Evolutionary conservation across 2,888 invertebrate species (phyloP), one percentile per base, ranked within the genome.

Genomic region (Hyalella azteca): DNA sequence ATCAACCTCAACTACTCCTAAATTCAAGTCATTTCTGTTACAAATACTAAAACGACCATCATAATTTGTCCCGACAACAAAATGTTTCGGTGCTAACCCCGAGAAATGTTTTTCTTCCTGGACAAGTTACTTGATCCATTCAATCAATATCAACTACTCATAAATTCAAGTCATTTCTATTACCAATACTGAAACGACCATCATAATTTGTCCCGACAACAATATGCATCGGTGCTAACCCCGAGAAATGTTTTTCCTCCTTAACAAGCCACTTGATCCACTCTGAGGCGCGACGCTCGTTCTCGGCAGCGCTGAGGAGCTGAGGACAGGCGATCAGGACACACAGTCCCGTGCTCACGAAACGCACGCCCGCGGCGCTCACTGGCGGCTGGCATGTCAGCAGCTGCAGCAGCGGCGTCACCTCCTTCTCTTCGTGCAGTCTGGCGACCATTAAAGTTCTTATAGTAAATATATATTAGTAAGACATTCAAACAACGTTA

Each of bases 271-370:
- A 97, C 86, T 95, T 94, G 19, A 95, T 82, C 85, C 85, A 85
- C 41, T 83, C 85, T 4, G 84, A 78, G 5, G 84, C 85, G 32
- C 78, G 50, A 83, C 93, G 92, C 88, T 98, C 98, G 86, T 95
- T 92, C 83, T 93, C 93, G 54, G 91, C 89, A 75, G 91, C 91
- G 85, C 92, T 91, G 86, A 93, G 93, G 29, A 98, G 89, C 2
- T 95, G 94, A 0, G 97, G 96, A 87, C 96, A 97, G 0, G 97
- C 96, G 66, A 98, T 93, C 0, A 98, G 91, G 94, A 97, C 96
- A 87, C 97, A 97, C 1, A 98, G 91, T 29, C 95, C 95, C 49
- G 97, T 90, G 0, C 96, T 95, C 0, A 97, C 95, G 88, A 97
- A 97, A 87, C 96, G 90, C 9, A 96, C 95, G 13, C 97, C 97